Evolutionary conservation across 2,113 vertebrate species (phyloP).

Genomic region (Okapia johnstoni): DNA sequence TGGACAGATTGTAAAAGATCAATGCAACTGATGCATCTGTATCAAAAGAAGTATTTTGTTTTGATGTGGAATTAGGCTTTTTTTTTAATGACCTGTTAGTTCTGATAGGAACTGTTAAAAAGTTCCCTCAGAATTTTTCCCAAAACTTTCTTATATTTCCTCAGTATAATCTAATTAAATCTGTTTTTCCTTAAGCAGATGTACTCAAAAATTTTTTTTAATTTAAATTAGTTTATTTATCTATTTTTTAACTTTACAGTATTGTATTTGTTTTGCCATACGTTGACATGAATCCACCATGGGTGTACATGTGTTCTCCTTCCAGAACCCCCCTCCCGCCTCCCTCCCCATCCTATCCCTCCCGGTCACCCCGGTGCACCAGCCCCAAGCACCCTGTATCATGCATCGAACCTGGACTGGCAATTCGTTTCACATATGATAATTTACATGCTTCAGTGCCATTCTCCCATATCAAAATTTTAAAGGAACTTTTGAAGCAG

Average conservation of each 20-base stretch:
- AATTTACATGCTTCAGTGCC: too few relatives aligned
- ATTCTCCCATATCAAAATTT: background rate
- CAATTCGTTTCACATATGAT: too few relatives aligned
- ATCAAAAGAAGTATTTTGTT: conserved; percentile 11
- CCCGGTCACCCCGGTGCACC: too few relatives aligned
- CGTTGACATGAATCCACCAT: too few relatives aligned
- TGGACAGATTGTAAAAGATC: background rate
- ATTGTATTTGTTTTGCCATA: too few relatives aligned
- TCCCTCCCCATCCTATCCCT: too few relatives aligned
- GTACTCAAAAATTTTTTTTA: background rate
- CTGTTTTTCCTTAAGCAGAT: background rate
- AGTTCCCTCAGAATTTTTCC: background rate
- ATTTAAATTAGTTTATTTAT: too few relatives aligned
- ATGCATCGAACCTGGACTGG: too few relatives aligned
- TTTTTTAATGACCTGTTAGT: background rate
- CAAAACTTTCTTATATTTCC: background rate
- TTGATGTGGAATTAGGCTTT: background rate
- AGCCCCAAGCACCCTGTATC: too few relatives aligned
- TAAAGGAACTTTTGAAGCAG: background rate
- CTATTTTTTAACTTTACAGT: too few relatives aligned
- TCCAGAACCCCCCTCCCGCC: too few relatives aligned
- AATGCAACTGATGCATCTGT: background rate
- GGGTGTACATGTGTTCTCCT: too few relatives aligned
- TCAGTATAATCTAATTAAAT: background rate
- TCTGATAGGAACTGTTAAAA: background rate